Conservation (phyloP, 2,888 invertebrate genomes). For the Acronicta psi region DNA sequence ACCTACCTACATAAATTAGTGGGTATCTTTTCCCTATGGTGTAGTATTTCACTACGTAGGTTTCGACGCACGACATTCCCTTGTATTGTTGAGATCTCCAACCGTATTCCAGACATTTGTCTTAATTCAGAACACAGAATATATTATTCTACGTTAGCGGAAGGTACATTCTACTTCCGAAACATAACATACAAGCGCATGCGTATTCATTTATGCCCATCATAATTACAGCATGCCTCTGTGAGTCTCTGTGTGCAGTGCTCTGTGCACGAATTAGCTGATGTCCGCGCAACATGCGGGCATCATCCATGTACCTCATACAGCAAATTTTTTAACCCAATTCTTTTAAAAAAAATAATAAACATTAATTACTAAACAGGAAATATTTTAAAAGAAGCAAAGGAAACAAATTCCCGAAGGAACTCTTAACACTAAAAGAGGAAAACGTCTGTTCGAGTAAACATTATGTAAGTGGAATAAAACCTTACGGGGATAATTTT, state of each 20-base stretch:
- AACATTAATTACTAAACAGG: conserved; percentile 18
- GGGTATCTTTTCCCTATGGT: no score
- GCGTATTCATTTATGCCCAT: conserved; percentile 32
- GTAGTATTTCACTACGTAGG: no score
- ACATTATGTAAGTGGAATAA: conserved; percentile 37
- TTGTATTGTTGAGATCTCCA: neutral
- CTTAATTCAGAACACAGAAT: conserved; percentile 4
- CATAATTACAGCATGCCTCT: conserved; percentile 33
- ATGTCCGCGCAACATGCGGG: conserved; percentile 26
- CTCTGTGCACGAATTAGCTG: conserved; percentile 27
- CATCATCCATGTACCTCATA: conserved; percentile 3
- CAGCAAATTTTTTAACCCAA: conserved; percentile 34
- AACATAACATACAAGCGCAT: conserved; percentile 14
- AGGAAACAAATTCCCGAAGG: conserved; percentile 28
- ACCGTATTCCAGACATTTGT: neutral
- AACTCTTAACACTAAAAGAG: conserved; percentile 42
- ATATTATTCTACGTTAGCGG: conserved; percentile 1
- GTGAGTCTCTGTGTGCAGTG: conserved; percentile 15
- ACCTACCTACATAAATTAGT: no score
- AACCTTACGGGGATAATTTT: conserved; percentile 42
- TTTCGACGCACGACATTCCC: neutral
- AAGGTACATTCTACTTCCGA: conserved; percentile 20
- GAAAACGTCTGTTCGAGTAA: conserved; percentile 39
- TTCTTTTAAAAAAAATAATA: conserved; percentile 18
- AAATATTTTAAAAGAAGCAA: conserved; percentile 14